phyloP scores from a whole-genome alignment of 1,140 invertebrate species.

The Subanguina moxae region DNA sequence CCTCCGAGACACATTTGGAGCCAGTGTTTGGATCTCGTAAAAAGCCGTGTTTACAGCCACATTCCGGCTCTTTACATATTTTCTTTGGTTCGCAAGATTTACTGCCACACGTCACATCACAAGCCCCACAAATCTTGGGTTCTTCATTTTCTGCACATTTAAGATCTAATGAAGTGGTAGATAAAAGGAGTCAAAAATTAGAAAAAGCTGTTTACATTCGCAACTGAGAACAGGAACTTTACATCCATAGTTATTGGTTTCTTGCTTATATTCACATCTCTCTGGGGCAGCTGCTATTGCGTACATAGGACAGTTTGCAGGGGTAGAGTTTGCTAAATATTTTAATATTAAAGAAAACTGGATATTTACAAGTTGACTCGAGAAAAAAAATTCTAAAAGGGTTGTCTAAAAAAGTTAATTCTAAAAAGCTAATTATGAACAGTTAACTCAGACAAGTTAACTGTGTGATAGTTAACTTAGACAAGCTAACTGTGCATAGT shows the following conservation, averaged over 20 bases:
- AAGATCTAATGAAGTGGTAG: conserved; percentile 5
- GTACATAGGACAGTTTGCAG: neutral
- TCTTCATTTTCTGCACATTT: conserved; percentile 26
- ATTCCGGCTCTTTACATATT: conserved; percentile 25
- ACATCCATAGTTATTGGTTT: conserved; percentile 18
- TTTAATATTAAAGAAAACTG: too few relatives aligned
- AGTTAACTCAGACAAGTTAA: too few relatives aligned
- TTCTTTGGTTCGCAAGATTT: conserved; percentile 7
- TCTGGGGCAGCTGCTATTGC: conserved; percentile 16
- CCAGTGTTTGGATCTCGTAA: conserved; percentile 17
- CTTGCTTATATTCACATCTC: conserved; percentile 18
- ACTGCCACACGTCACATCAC: conserved; percentile 17
- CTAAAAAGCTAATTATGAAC: too few relatives aligned
- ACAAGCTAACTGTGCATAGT: too few relatives aligned
- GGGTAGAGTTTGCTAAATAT: too few relatives aligned
- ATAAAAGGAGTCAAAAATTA: neutral
- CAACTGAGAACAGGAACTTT: conserved; percentile 11
- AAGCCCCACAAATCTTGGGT: conserved; percentile 23
- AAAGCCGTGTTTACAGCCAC: conserved; percentile 36
- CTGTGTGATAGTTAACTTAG: too few relatives aligned
- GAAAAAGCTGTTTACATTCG: conserved; percentile 14
- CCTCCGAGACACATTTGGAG: conserved; percentile 7
- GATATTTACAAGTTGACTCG: too few relatives aligned
- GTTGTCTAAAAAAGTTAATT: too few relatives aligned
- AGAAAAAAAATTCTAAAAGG: too few relatives aligned